These are phyloP conservation scores for Caenorhabditis macrosperma DNA, from an alignment of 2,888 invertebrate genomes.

Conservation along the genomic window DNA sequence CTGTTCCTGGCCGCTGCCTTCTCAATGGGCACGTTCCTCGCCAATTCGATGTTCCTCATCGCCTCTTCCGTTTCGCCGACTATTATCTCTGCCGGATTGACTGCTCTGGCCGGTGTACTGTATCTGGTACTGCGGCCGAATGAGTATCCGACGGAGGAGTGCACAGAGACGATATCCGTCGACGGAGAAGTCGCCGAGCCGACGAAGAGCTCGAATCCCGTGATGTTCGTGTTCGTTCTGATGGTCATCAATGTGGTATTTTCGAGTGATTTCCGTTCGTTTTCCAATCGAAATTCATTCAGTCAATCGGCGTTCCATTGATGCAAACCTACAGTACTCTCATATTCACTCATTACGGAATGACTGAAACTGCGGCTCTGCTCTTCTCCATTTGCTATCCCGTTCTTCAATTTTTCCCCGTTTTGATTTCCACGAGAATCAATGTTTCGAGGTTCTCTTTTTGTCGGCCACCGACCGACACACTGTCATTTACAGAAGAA, in stretches of 20 bases:
- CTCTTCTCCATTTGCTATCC: slow-evolving; percentile 48
- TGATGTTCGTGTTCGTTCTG: slow-evolving; percentile 45
- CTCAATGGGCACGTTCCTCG: slow-evolving; percentile 60
- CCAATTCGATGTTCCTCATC: slow-evolving; percentile 57
- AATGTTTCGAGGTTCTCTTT: slow-evolving; percentile 27
- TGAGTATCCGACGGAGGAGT: slow-evolving; percentile 39
- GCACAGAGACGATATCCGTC: slow-evolving; percentile 6
- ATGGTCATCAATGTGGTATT: slow-evolving; percentile 59
- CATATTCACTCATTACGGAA: slow-evolving; percentile 40
- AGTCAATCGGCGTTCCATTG: slow-evolving; percentile 70
- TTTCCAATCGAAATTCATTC: background rate
- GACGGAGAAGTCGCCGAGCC: slow-evolving; percentile 31
- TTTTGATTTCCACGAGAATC: slow-evolving; percentile 34
- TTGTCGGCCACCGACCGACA: too few species aligned
- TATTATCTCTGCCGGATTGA: slow-evolving; percentile 17
- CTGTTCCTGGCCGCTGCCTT: slow-evolving; percentile 63
- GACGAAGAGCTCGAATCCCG: slow-evolving; percentile 28
- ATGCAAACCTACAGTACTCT: slow-evolving; percentile 64
- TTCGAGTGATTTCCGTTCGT: too few species aligned
- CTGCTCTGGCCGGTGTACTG: slow-evolving; percentile 20
- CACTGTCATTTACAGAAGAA: slow-evolving; percentile 26
- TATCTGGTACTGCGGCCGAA: slow-evolving; percentile 43
- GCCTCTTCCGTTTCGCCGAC: slow-evolving; percentile 13
- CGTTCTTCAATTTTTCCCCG: slow-evolving; percentile 45
- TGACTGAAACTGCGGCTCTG: slow-evolving; percentile 7